Evolutionary conservation across 1,140 invertebrate genomes (phyloP), one percentile per base, ranked within the genome.

Genomic region (Eulimnadia texana): DNA sequence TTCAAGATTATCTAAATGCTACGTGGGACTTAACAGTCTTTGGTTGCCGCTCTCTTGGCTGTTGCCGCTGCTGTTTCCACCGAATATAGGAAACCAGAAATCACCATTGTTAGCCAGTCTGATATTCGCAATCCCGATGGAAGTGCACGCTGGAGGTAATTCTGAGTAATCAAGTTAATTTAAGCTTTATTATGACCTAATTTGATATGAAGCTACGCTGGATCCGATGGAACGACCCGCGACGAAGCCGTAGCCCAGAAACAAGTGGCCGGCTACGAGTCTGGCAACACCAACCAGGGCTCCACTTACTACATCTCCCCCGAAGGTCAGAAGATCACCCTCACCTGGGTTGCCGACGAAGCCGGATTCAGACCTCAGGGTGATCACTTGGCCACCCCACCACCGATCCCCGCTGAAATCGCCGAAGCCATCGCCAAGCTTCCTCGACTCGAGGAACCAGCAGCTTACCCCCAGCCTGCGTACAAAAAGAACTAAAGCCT

Each of bases 331-430:
- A 50, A 24, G 20, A 62, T 62, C 22, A 10, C 52, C 16, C 25
- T 66, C 25, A 16, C 29, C 27, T 66, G 63, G 53, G 50, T 42
- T 2, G 65, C 65, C 25, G 65, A 66, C 29, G 65, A 66, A 51
- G 60, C 55, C 55, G 65, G 65, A 19, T 68, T 64, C 62, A 29
- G 28, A 2, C 60, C 67, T 0, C 23, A 42, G 16, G 67, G 66
- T 16, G 61, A 64, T 33, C 66, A 67, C 58, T 50, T 67, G 27
- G 66, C 66, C 1, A 42, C 10, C 10, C 53, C 61, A 16, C 65
- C 64, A 16, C 61, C 65, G 3, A 24, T 42, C 2, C 63, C 64
- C n/a, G 29, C 25, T 20, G 57, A 58, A 33, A 47, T 58, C 16
- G 57, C 57, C 16, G 25, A 23, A 23, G 28, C 50, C 19, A 24